Evolutionary conservation across 2,888 invertebrate genomes (phyloP).

Genomic region (Drosophila monieri): DNA sequence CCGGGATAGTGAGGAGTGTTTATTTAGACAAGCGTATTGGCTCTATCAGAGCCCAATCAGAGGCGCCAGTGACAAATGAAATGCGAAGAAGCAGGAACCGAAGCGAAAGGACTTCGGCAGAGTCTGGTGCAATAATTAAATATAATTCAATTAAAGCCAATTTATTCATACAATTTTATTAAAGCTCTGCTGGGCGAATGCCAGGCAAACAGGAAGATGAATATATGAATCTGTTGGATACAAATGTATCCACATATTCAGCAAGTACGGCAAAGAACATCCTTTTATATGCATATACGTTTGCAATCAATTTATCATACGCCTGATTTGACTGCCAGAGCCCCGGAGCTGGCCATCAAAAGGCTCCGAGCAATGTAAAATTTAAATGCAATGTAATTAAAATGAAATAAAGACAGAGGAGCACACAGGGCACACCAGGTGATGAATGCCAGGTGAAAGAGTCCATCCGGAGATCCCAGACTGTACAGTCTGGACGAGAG

Average conservation of each 20-base stretch:
- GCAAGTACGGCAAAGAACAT: conserved; percentile 9
- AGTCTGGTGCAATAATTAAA: conserved; percentile 27
- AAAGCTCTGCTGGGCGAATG: conserved; percentile 11
- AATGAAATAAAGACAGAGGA: conserved; percentile 53
- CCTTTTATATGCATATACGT: conserved; percentile 34
- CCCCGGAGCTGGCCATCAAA: conserved; percentile 21
- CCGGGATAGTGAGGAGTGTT: not conserved
- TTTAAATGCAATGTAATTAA: conserved; percentile 58
- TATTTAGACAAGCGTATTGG: conserved; percentile 14
- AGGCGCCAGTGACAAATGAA: not conserved
- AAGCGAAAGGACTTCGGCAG: conserved; percentile 2
- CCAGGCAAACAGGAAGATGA: conserved; percentile 7
- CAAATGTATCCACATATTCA: conserved; percentile 4
- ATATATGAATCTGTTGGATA: not conserved
- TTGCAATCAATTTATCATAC: conserved; percentile 71
- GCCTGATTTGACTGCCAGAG: conserved; percentile 58
- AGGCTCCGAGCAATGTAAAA: conserved; percentile 37
- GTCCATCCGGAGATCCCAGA: not conserved
- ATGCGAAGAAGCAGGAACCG: not conserved
- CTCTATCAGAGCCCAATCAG: conserved; percentile 14
- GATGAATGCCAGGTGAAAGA: conserved; percentile 24
- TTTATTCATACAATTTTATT: conserved; percentile 50
- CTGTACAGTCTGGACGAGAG: not conserved
- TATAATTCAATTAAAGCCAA: conserved; percentile 52
- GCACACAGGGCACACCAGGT: conserved; percentile 13